Evolutionary conservation across 1,140 invertebrate genomes (phyloP).

Genomic region (Zaprionus tsacasi): DNA sequence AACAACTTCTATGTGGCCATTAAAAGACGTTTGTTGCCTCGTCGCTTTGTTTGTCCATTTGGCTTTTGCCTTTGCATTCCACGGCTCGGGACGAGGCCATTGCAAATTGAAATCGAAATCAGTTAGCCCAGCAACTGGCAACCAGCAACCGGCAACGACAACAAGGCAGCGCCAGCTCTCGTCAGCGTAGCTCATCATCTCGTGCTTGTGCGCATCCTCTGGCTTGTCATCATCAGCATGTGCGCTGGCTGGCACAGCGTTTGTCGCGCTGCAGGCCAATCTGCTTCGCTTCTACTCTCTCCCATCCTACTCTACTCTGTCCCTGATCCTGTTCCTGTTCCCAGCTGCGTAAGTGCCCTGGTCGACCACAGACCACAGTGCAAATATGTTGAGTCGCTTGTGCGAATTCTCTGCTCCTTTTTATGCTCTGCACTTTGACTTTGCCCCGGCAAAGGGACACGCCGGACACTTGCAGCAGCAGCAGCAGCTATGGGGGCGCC

Average conservation of each 20-base stretch:
- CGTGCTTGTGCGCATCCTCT: slow-evolving; percentile 25
- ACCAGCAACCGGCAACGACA: not conserved
- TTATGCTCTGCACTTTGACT: slow-evolving; percentile 60
- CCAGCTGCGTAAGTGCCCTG: slow-evolving; percentile 72
- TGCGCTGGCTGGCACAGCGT: slow-evolving; percentile 5
- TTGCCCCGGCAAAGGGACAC: slow-evolving; percentile 29
- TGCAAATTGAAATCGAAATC: slow-evolving; percentile 82
- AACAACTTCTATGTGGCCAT: slow-evolving; percentile 78
- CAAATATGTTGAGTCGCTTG: slow-evolving; percentile 49
- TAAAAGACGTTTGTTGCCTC: slow-evolving; percentile 76
- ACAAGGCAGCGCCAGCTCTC: slow-evolving; percentile 30
- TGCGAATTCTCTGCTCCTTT: slow-evolving; percentile 25
- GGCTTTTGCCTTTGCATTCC: slow-evolving; percentile 64
- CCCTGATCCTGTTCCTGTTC: slow-evolving; percentile 22
- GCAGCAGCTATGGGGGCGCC: slow-evolving; percentile 22
- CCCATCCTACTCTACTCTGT: slow-evolving; percentile 1
- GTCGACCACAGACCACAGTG: slow-evolving; percentile 70
- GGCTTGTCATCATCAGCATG: slow-evolving; percentile 31
- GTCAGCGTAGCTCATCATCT: slow-evolving; percentile 50
- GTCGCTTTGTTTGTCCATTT: slow-evolving; percentile 31
- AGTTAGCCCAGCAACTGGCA: slow-evolving; percentile 53
- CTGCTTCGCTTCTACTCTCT: slow-evolving; percentile 10
- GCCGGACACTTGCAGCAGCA: slow-evolving; percentile 12
- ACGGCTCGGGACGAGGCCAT: slow-evolving; percentile 57
- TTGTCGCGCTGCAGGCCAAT: slow-evolving; percentile 53